These are phyloP conservation scores for Sebastes alutus DNA, from an alignment of 2,797 vertebrate genomes.

Conservation along the genomic window DNA sequence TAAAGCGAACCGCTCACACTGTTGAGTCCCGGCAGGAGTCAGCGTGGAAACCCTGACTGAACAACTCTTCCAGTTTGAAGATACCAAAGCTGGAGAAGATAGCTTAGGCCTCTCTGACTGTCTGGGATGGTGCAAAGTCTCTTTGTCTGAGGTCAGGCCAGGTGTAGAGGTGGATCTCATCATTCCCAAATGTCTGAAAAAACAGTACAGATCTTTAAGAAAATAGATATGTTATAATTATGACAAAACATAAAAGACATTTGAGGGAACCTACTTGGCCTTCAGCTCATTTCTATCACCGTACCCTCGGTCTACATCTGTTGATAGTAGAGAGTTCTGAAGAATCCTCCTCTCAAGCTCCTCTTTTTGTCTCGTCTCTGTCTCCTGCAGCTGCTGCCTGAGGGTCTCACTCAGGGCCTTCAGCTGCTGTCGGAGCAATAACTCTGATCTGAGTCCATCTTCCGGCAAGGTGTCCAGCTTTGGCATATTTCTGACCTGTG, in stretches of 20 bases:
- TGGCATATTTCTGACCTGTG: slow-evolving; percentile 47
- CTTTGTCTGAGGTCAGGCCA: slow-evolving; percentile 68
- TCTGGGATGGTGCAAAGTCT: slow-evolving; percentile 47
- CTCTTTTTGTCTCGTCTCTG: slow-evolving; percentile 62
- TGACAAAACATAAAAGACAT: neutral
- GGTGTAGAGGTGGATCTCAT: slow-evolving; percentile 78
- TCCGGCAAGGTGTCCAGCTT: slow-evolving; percentile 70
- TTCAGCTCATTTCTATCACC: slow-evolving; percentile 59
- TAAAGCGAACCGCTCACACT: slow-evolving; percentile 70
- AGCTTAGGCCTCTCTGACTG: slow-evolving; percentile 64
- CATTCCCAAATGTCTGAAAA: slow-evolving; percentile 53
- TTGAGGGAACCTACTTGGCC: slow-evolving; percentile 43
- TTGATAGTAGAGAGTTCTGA: slow-evolving; percentile 70
- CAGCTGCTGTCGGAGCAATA: slow-evolving; percentile 66
- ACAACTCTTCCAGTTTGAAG: slow-evolving; percentile 49
- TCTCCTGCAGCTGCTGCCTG: slow-evolving; percentile 75
- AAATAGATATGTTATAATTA: neutral
- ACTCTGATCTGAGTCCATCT: slow-evolving; percentile 60
- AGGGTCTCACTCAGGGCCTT: slow-evolving; percentile 69
- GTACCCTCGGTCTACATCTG: slow-evolving; percentile 29
- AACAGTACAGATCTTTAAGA: neutral
- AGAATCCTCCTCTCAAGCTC: slow-evolving; percentile 77
- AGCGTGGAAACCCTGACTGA: slow-evolving; percentile 76
- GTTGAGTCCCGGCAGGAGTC: slow-evolving; percentile 68
- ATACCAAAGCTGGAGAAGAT: slow-evolving; percentile 66